Evolutionary conservation across 2,888 invertebrate species (phyloP).

Genomic region (Hirtodrosophila alboralis): DNA sequence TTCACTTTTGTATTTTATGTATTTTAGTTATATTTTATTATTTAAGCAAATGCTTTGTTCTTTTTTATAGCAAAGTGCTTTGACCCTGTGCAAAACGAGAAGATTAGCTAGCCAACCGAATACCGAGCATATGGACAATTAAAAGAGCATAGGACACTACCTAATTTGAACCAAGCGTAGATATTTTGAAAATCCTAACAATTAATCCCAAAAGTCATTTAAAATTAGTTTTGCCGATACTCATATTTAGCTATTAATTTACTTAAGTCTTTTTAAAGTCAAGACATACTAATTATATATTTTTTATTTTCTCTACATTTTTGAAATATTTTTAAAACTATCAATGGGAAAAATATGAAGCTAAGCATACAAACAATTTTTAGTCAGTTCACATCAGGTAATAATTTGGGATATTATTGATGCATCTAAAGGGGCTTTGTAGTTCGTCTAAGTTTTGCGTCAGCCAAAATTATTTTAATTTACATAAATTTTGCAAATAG

Average conservation of each 20-base stretch:
- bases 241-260: too few relatives aligned
- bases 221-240: too few relatives aligned
- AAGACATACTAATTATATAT: too few relatives aligned
- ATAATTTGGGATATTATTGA: background rate
- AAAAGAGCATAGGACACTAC: conserved; percentile 9
- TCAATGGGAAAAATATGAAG: too few relatives aligned
- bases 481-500: conserved; percentile 68
- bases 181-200: too few relatives aligned
- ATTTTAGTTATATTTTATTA: conserved; percentile 22
- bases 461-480: conserved; percentile 26
- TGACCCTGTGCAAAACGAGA: conserved; percentile 67
- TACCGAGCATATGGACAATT: conserved; percentile 28
- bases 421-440: conserved; percentile 28
- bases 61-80: conserved; percentile 64
- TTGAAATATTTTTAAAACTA: too few relatives aligned
- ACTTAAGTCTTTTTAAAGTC: too few relatives aligned
- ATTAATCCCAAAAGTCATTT: too few relatives aligned
- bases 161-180: too few relatives aligned
- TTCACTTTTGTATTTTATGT: conserved; percentile 41
- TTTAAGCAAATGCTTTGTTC: conserved; percentile 5
- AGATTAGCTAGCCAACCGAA: conserved; percentile 5
- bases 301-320: too few relatives aligned
- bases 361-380: background rate
- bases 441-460: conserved; percentile 16
- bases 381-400: background rate